Conservation (phyloP, 1,140 invertebrate genomes). For the Aricia agestis region DNA sequence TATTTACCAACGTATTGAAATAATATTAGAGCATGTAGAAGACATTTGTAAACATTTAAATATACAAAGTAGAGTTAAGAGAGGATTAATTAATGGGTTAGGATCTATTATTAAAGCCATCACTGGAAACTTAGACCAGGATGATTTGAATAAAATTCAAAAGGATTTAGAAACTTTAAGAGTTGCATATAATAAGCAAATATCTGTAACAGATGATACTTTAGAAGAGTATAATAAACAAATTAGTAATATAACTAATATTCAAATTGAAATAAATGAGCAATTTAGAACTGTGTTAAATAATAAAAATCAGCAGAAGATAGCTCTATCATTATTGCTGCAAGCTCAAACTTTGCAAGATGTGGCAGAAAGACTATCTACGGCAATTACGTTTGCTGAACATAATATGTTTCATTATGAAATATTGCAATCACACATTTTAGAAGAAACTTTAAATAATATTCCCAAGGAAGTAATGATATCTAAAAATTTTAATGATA, state of each 20-base stretch:
- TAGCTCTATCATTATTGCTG: constrained; percentile 24
- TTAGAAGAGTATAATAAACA: constrained; percentile 33
- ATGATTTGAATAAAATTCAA: constrained; percentile 35
- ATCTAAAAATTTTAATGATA: constrained; percentile 23
- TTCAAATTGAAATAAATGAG: constrained; percentile 16
- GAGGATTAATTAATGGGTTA: constrained; percentile 40
- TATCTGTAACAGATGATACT: constrained; percentile 25
- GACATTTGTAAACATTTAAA: constrained; percentile 33
- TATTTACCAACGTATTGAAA: constrained; percentile 27
- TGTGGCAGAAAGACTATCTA: constrained; percentile 9
- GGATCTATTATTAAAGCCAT: constrained; percentile 38
- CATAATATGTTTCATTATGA: constrained; percentile 27
- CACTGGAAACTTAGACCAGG: constrained; percentile 40
- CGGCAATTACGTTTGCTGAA: constrained; percentile 23
- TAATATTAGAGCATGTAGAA: constrained; percentile 28
- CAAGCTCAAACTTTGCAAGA: constrained; percentile 27
- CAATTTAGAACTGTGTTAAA: constrained; percentile 16
- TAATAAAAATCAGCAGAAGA: constrained; percentile 21
- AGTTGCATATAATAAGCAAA: constrained; percentile 33
- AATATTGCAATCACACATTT: constrained; percentile 25
- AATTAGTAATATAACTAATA: constrained; percentile 27
- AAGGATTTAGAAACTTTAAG: constrained; percentile 30
- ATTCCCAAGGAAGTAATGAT: constrained; percentile 25
- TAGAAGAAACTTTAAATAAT: constrained; percentile 20
- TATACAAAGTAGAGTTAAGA: constrained; percentile 31